Percentiles rank a stretch among this genome's conserved stretches.
These are phyloP conservation scores for Stigmatopora nigra DNA, from an alignment of 2,113 vertebrate genomes.

Conservation along the genomic window DNA sequence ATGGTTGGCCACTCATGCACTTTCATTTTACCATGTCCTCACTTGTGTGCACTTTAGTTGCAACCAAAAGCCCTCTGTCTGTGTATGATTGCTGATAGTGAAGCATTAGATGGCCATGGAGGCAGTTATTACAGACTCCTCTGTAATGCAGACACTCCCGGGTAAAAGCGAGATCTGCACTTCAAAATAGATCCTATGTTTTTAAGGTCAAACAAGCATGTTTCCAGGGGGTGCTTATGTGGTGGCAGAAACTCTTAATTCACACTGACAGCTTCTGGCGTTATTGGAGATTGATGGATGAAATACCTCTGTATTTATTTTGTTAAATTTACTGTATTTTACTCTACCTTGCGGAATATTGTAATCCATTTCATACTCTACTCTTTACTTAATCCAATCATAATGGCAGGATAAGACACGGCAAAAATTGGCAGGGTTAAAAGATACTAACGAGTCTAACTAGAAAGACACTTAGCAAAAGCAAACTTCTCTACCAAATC, in stretches of 20 bases:
- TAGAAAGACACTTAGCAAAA: not conserved
- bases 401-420: not conserved
- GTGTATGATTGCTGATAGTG: conserved; percentile 36
- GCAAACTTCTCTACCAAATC: not conserved
- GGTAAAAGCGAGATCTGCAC: conserved; percentile 29
- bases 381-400: not conserved
- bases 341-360: not conserved
- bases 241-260: conserved; percentile 11
- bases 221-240: conserved; percentile 9
- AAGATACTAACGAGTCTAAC: not conserved
- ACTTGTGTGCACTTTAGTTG: not conserved
- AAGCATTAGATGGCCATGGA: conserved; percentile 35
- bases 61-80: conserved; percentile 4
- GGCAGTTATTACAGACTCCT: conserved; percentile 33
- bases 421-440: not conserved
- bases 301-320: not conserved
- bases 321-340: not conserved
- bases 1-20: not conserved
- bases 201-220: conserved; percentile 36
- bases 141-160: conserved; percentile 30
- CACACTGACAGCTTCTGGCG: not conserved
- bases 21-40: not conserved
- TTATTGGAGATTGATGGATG: not conserved
- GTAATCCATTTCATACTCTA: not conserved
- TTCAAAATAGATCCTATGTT: conserved; percentile 20